Percentiles rank a stretch among this genome's conserved stretches.
These are phyloP conservation scores for Ciconia stormi DNA, from an alignment of 2,113 vertebrate species.

Conservation along the genomic window DNA sequence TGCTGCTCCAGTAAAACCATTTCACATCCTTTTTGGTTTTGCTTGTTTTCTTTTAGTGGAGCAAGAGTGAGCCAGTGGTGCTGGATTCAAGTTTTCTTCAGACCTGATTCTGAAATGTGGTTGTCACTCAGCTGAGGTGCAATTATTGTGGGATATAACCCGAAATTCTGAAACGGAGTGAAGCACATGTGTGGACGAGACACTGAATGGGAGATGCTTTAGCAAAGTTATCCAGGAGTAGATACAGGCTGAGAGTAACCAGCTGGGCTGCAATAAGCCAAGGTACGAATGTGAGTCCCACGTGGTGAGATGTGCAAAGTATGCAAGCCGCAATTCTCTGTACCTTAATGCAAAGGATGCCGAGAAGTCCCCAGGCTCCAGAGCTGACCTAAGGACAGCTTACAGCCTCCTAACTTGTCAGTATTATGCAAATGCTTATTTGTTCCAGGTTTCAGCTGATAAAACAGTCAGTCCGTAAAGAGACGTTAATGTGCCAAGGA, in stretches of 20 bases:
- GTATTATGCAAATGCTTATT: background rate
- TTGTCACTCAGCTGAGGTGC: accelerated
- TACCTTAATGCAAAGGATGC: background rate
- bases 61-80: background rate
- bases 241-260: background rate
- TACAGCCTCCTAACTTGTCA: accelerated
- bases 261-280: background rate
- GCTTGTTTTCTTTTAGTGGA: background rate
- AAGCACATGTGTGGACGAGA: accelerated
- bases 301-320: background rate
- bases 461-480: background rate
- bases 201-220: background rate
- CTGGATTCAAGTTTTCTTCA: background rate
- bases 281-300: background rate
- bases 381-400: background rate
- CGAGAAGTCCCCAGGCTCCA: background rate
- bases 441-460: background rate
- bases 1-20: conserved; percentile 2
- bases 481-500: background rate
- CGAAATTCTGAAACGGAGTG: background rate
- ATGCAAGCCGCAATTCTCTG: background rate
- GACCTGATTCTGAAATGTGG: background rate
- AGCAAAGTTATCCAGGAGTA: background rate
- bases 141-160: background rate
- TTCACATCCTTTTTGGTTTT: background rate